A percentile compares a stretch with the other conserved stretches of the same genome.
phyloP scores from a whole-genome alignment of 2,797 vertebrate species.

The Chelonia mydas region DNA sequence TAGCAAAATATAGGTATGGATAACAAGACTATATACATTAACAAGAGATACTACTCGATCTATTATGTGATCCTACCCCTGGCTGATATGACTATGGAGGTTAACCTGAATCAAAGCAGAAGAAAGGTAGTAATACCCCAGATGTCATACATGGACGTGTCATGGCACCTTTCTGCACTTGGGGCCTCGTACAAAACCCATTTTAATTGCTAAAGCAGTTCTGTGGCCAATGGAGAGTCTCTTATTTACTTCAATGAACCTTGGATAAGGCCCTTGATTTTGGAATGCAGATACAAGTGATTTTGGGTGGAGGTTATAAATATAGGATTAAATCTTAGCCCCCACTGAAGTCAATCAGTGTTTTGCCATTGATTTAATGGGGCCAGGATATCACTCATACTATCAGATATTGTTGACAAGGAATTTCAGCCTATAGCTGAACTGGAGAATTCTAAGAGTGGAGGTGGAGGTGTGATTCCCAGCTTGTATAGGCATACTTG shows the following conservation, averaged over 20 bases:
- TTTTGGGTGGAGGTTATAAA: accelerated
- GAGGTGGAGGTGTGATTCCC: too few relatives aligned
- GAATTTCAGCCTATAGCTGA: too few relatives aligned
- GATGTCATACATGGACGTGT: background rate
- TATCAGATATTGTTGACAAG: too few relatives aligned
- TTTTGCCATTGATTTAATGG: background rate
- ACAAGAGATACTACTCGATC: background rate
- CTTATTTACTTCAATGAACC: background rate
- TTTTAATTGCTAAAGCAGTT: background rate
- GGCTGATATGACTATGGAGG: background rate
- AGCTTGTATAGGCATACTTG: too few relatives aligned
- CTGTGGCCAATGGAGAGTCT: background rate
- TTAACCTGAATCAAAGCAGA: background rate
- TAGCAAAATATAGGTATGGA: background rate
- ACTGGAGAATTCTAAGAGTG: too few relatives aligned
- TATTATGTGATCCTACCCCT: background rate
- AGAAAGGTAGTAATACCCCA: background rate
- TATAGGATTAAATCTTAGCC: background rate
- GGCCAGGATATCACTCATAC: too few relatives aligned
- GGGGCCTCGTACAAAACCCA: background rate
- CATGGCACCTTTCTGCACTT: background rate
- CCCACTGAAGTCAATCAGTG: background rate
- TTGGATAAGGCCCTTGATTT: background rate
- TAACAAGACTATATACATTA: too few relatives aligned
- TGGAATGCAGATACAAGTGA: background rate